These are phyloP conservation scores for Linyphia triangularis DNA, from an alignment of 2,888 invertebrate genomes.

Conservation along the genomic window DNA sequence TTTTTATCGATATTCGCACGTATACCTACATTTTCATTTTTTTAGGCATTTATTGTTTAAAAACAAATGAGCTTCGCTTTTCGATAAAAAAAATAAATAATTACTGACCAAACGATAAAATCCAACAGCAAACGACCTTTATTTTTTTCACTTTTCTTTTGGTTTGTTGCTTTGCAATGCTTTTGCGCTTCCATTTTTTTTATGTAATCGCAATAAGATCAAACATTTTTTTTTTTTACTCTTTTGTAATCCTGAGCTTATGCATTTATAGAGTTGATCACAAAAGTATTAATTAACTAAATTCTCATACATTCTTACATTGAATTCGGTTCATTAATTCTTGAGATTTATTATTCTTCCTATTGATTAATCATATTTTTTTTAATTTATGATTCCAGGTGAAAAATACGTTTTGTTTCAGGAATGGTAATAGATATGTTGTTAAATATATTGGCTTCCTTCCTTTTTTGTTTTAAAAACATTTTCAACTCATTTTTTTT, in stretches of 20 bases:
- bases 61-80: constrained; percentile 50
- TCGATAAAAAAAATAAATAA: constrained; percentile 50
- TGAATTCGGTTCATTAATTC: too few relatives aligned
- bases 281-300: not conserved
- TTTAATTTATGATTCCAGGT: too few relatives aligned
- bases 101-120: constrained; percentile 41
- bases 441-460: too few relatives aligned
- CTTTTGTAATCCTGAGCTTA: not conserved
- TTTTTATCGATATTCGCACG: not conserved
- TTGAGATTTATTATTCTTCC: too few relatives aligned
- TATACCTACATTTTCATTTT: not conserved
- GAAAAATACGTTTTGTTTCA: too few relatives aligned
- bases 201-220: not conserved
- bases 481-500: too few relatives aligned
- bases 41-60: constrained; percentile 24
- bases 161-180: not conserved
- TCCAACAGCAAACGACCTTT: not conserved
- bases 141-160: not conserved
- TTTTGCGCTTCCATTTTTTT: not conserved
- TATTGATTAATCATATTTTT: too few relatives aligned
- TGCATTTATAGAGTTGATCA: too few relatives aligned
- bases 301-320: not conserved
- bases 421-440: too few relatives aligned
- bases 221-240: not conserved
- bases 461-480: too few relatives aligned